These are phyloP conservation scores for Parascotia fuliginaria DNA, from an alignment of 2,888 invertebrate species.

Conservation along the genomic window DNA sequence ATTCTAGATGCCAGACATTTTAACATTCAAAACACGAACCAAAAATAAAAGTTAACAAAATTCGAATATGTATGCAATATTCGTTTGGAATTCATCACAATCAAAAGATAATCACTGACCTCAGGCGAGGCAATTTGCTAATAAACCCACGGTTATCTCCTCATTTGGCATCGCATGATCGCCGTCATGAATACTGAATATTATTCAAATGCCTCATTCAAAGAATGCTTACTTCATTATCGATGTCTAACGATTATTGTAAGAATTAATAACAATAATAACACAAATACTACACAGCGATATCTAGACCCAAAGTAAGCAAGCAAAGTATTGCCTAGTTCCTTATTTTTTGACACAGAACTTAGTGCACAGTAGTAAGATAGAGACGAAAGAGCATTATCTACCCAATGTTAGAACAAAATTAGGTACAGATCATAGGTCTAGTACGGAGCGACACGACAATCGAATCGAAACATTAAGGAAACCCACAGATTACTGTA, in stretches of 20 bases:
- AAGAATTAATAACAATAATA: no score
- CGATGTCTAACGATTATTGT: conserved; percentile 26
- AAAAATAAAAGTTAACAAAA: conserved; percentile 4
- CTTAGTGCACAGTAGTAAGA: no score
- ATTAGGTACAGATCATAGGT: no score
- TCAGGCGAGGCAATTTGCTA: conserved; percentile 63
- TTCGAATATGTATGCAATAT: conserved; percentile 30
- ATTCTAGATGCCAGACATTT: not conserved
- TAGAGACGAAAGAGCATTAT: no score
- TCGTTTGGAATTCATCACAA: conserved; percentile 41
- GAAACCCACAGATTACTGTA: no score
- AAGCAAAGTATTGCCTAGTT: no score
- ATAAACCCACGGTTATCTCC: conserved; percentile 54
- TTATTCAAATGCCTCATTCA: conserved; percentile 53
- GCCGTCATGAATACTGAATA: conserved; percentile 54
- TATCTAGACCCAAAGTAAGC: no score
- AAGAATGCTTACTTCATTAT: conserved; percentile 43
- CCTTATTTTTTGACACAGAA: no score
- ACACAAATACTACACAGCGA: no score
- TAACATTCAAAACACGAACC: not conserved
- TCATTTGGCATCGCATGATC: conserved; percentile 66
- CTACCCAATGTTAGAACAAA: no score
- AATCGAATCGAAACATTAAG: no score
- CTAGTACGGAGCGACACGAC: no score
- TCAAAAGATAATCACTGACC: conserved; percentile 52